Evolutionary conservation across 2,113 vertebrate species (phyloP).

Genomic region (Gobio gobio): DNA sequence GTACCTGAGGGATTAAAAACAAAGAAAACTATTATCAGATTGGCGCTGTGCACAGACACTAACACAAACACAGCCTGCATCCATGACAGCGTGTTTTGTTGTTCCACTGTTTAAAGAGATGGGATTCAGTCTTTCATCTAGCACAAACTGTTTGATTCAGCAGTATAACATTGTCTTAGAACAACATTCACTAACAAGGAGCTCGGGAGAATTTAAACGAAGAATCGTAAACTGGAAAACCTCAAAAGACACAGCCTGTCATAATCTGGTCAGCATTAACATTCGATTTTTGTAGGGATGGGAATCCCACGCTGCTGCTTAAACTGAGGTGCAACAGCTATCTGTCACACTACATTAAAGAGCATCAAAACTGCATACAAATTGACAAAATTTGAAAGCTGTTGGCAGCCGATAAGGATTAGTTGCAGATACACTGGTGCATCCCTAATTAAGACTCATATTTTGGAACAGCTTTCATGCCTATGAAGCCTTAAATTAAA

Average conservation of each 20-base stretch:
- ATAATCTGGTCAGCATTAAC: slow-evolving; percentile 5
- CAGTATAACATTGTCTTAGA: slow-evolving; percentile 49
- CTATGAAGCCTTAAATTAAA: neutral
- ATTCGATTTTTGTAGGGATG: neutral
- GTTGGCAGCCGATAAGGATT: too few species aligned
- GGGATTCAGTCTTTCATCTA: slow-evolving; percentile 44
- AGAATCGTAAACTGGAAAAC: slow-evolving; percentile 1
- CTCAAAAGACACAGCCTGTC: neutral
- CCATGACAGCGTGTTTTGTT: slow-evolving; percentile 46
- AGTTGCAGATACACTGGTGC: too few species aligned
- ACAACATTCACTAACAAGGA: slow-evolving; percentile 27
- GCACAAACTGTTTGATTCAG: slow-evolving; percentile 41
- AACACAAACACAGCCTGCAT: slow-evolving; percentile 51
- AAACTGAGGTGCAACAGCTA: too few species aligned
- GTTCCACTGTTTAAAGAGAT: slow-evolving; percentile 23
- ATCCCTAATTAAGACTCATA: neutral
- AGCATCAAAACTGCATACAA: too few species aligned
- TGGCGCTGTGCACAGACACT: slow-evolving; percentile 34
- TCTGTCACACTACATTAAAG: too few species aligned
- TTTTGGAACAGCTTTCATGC: neutral
- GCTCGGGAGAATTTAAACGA: slow-evolving; percentile 7
- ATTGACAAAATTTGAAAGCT: too few species aligned
- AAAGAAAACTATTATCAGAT: slow-evolving; percentile 44
- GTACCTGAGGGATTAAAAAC: slow-evolving; percentile 33
- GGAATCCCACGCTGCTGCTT: neutral